Evolutionary conservation across 2,888 invertebrate genomes (phyloP), one percentile per base, ranked within the genome.

Genomic region (Synanthedon myopaeformis): DNA sequence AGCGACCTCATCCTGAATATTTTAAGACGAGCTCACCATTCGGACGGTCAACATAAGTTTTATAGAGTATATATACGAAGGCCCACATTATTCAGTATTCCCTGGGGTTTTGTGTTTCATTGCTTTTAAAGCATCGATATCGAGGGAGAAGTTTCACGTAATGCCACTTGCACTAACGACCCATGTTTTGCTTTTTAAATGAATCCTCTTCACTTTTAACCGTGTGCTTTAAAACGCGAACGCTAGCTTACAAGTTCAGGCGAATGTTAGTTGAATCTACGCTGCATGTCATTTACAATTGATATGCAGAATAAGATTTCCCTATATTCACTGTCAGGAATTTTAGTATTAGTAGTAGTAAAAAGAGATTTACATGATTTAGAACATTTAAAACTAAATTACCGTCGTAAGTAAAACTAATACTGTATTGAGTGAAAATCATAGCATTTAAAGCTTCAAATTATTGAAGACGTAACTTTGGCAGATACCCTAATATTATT

Each of bases 1-100:
- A 58, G 59, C 67, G 66, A 65, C 69, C 69, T 64, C 58, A 71
- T 76, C 72, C 74, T 80, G 78, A 80, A 80, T 80, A 80, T 79
- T 80, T 80, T 70, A 79, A 74, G 74, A 74, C 69, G 58, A 57
- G 65, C 61, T 64, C 63, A 72, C 68, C 62, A 61, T 74, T 70
- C 69, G 69, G 64, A 65, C 62, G 63, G 63, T 61, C 65, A 60
- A 59, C 60, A 64, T 59, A 61, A 62, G 60, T 53, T 59, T 57
- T 58, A 56, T 58, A 52, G 58, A 56, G 56, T 59, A 55, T 56
- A 58, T 42, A 45, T 45, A 35, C 35, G 35, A 35, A 35, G 59
- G 60, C 64, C 62, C 63, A 59, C 63, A 64, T 69, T 66, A 69
- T 70, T 63, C 51, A 57, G 49, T 65, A 65, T 64, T 65, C 73